Evolutionary conservation across 2,888 invertebrate genomes (phyloP).

Genomic region (Lucinisca nassula): DNA sequence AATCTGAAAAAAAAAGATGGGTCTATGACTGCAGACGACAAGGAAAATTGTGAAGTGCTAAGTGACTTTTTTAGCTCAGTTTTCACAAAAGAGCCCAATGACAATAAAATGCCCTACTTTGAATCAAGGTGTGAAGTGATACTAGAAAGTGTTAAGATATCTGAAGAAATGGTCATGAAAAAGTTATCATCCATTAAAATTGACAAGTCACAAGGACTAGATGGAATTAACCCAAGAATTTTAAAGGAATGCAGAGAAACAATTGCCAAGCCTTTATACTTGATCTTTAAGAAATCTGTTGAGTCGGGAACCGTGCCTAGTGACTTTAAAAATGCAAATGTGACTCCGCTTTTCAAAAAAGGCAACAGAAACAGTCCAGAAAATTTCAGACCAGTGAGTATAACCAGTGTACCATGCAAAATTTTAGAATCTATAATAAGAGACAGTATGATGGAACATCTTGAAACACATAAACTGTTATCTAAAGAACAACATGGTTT

Average conservation of each 20-base stretch:
- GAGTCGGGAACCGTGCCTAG: background rate
- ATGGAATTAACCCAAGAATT: background rate
- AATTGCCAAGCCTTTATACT: background rate
- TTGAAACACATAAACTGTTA: background rate
- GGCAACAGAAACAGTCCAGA: background rate
- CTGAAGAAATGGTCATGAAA: background rate
- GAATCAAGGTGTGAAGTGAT: background rate
- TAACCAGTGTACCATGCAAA: background rate
- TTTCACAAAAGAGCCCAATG: background rate
- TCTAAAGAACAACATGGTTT: background rate
- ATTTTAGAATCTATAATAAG: background rate
- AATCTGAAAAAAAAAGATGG: background rate
- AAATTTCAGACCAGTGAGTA: background rate
- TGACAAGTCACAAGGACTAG: background rate
- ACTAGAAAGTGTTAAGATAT: background rate
- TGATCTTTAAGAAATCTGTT: conserved; percentile 6
- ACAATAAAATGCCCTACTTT: background rate
- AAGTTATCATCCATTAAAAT: background rate
- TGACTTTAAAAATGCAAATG: background rate
- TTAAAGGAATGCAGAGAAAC: background rate
- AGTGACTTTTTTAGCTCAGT: background rate
- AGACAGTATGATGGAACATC: background rate
- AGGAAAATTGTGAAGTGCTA: background rate
- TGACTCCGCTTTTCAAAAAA: background rate
- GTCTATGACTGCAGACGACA: background rate